Evolutionary conservation across 2,797 vertebrate species (phyloP), one percentile per base, ranked within the genome.

Genomic region (Labeo calbasu): DNA sequence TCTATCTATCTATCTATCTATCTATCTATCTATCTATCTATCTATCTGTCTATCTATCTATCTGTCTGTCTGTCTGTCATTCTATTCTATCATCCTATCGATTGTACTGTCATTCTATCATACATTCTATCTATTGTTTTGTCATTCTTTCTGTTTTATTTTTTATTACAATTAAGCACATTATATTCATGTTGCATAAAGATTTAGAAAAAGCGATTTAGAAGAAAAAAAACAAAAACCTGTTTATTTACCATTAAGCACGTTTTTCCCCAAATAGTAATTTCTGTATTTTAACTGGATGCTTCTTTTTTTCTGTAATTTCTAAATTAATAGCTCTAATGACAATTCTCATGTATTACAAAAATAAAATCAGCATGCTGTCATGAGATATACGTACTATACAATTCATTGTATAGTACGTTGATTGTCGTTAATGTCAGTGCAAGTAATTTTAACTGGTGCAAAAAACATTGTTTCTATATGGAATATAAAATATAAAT

Each of bases 41-140:
- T 55, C 53, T 10, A n/a, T 55, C 53, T 3, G 3, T 55, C 53
- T 9, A 55, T 55, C 21, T 10, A 8, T 57, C 21, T 1, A 3
- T n/a, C 55, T 4, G 1, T 4, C 55, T 10, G 1, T 57, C 55
- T 10, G 0, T 57, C 51, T 7, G 2, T 19, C 3, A 0, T 1
- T 21, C 2, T 36, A 0, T 3, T 55, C 7, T 21, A 8, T 55
- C 8, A 0, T 55, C 7, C 17, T 50, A 15, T 46, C 43, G 32
- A 36, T 36, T 5, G 8, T 12, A 25, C 5, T 23, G 5, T 59
- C 4, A 0, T 23, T 61, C 5, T 23, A 12, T 59, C 10, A 0
- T 23, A 23, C 57, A 6, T 5, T 14, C 12, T 14, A 11, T 69
- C 2, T 6, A 13, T 72, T 4, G 0, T 5, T 13, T n/a, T 63